These are phyloP conservation scores for Callorhinus ursinus DNA, from an alignment of 2,113 vertebrate species.

Conservation along the genomic window DNA sequence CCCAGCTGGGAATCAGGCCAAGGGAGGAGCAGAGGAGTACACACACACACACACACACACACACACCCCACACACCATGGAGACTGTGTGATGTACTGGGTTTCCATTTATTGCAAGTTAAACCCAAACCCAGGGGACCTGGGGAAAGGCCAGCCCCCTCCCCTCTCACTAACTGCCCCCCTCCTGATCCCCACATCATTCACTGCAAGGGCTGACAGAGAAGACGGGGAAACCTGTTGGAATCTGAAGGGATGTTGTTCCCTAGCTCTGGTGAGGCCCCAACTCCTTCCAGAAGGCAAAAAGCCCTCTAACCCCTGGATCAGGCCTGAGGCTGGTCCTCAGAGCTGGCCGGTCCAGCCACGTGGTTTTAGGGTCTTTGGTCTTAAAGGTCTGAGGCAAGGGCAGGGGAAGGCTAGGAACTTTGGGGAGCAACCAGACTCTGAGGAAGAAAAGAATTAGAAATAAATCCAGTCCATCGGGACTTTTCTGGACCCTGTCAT, in stretches of 20 bases:
- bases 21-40: neutral
- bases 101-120: conserved; percentile 62
- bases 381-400: conserved; percentile 50
- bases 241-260: neutral
- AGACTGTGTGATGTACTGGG: neutral
- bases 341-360: neutral
- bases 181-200: neutral
- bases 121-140: neutral
- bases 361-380: conserved; percentile 58
- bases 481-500: conserved; percentile 10
- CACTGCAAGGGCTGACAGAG: neutral
- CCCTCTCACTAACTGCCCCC: neutral
- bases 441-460: conserved; percentile 41
- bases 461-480: conserved; percentile 21
- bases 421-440: neutral
- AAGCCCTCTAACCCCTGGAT: neutral
- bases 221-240: neutral
- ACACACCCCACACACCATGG: conserved; percentile 7
- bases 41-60: neutral
- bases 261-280: neutral
- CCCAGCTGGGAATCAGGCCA: neutral
- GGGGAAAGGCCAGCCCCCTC: neutral
- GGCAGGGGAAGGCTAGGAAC: neutral
- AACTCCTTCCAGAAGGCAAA: neutral
- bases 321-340: neutral